Evolutionary conservation across 2,113 vertebrate species (phyloP).

Genomic region (Rhynchopsitta pachyrhyncha): DNA sequence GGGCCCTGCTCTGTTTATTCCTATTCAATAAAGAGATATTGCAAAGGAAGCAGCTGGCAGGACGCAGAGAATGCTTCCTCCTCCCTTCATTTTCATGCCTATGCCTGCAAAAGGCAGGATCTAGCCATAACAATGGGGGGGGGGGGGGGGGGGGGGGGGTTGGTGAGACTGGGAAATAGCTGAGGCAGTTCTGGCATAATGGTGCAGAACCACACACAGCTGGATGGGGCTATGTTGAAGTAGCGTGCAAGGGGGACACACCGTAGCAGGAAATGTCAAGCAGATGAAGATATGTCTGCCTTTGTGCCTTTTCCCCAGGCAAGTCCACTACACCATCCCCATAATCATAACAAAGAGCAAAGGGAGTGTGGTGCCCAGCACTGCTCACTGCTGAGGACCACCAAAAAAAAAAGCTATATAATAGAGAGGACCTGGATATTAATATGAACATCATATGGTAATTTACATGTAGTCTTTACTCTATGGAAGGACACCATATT

Average conservation of each 20-base stretch:
- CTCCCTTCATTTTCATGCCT: not conserved
- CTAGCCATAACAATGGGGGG: not conserved
- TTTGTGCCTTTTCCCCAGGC: not conserved
- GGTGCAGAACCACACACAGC: not conserved
- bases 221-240: not conserved
- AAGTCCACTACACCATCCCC: not conserved
- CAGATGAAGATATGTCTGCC: not conserved
- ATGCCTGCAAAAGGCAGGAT: not conserved
- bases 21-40: not conserved
- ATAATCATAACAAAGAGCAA: not conserved
- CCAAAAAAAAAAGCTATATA: rapidly evolving
- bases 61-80: not conserved
- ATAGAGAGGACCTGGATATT: not conserved
- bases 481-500: not conserved
- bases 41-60: conserved; percentile 8
- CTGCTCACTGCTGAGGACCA: not conserved
- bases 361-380: not conserved
- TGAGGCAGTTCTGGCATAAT: not conserved
- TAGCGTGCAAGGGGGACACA: not conserved
- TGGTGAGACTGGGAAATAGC: not conserved
- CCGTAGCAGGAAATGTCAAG: not conserved
- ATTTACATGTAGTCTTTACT: not conserved
- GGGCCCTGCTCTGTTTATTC: conserved; percentile 11
- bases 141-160: no score
- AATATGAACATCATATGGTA: not conserved